Base-by-base conservation (phyloP, 1,140 invertebrate genomes). In the Brachionus angularis region DNA sequence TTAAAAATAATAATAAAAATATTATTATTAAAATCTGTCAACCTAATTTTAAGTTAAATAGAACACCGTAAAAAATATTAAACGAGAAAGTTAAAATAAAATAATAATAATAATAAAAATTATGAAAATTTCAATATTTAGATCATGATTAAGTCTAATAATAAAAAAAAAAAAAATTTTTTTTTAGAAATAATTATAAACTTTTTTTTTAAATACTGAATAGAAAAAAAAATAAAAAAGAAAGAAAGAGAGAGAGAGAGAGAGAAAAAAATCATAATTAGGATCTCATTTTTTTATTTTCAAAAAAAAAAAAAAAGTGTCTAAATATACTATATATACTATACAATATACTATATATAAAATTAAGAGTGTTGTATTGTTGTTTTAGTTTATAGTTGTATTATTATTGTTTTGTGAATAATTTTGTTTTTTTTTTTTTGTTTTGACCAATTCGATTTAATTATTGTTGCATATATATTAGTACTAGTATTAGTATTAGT, bases 71-170 rank as follows among this genome's bases (percentile, higher is more conserved):
- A 53, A 31, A 53, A 29, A 23, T 53, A 31, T 1, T 31, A 31
- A 31, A 31, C 3, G 3, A 39, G 29, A 55, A 33, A 39, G 16
- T 39, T 21, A 58, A 34, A 36, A 21, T 36, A 36, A 18, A n/a
- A 10, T n/a, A n/a, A n/a, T n/a, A n/a, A n/a, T n/a, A n/a, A n/a
- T n/a, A n/a, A n/a, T n/a, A n/a, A n/a, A n/a, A n/a, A n/a, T n/a
- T n/a, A n/a, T n/a, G n/a, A n/a, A n/a, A n/a, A n/a, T n/a, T n/a
- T n/a, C n/a, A n/a, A n/a, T n/a, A 58, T 58, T 58, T 58, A 58
- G 53, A 58, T 58, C 53, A 58, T 58, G 53, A 58, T 58, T 58
- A 58, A 58, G 53, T 58, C 53, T 58, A 58, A 58, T 58, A 58
- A 58, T 58, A 58, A 58, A n/a, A n/a, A n/a, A n/a, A n/a, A n/a